These are phyloP conservation scores for Nomada hirtipes DNA, from an alignment of 2,888 invertebrate genomes.

Conservation along the genomic window DNA sequence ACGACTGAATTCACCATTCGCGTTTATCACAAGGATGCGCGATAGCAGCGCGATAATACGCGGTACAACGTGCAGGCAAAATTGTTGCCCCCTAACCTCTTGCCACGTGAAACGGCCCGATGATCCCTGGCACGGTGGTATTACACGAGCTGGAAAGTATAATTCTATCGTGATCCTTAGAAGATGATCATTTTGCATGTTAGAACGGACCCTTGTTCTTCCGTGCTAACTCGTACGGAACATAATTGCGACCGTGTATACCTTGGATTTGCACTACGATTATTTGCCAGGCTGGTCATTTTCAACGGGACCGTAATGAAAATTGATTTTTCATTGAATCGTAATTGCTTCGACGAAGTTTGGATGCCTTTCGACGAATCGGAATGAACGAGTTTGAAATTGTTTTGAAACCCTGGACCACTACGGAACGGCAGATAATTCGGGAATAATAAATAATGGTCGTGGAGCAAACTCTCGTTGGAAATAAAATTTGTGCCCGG, in stretches of 20 bases:
- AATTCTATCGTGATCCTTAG: slow-evolving; percentile 58
- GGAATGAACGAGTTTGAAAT: too few species aligned
- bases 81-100: slow-evolving; percentile 65
- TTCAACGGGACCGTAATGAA: not conserved
- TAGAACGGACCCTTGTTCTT: slow-evolving; percentile 2
- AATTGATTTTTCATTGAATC: not conserved
- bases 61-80: slow-evolving; percentile 59
- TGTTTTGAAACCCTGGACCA: too few species aligned
- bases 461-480: too few species aligned
- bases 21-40: slow-evolving; percentile 67
- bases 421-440: too few species aligned
- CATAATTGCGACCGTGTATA: slow-evolving; percentile 2
- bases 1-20: slow-evolving; percentile 77
- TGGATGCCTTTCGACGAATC: too few species aligned
- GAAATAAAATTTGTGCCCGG: too few species aligned
- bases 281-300: not conserved
- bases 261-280: not conserved
- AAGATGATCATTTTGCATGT: slow-evolving; percentile 42
- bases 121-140: slow-evolving; percentile 54
- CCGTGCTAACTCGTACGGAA: slow-evolving; percentile 1
- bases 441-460: too few species aligned
- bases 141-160: slow-evolving; percentile 50
- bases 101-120: slow-evolving; percentile 55
- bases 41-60: slow-evolving; percentile 68
- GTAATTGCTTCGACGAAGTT: too few species aligned